Percentiles rank a stretch among this genome's conserved stretches.
Conservation (phyloP, 2,113 vertebrate genomes). For the Amphiprion percula region DNA sequence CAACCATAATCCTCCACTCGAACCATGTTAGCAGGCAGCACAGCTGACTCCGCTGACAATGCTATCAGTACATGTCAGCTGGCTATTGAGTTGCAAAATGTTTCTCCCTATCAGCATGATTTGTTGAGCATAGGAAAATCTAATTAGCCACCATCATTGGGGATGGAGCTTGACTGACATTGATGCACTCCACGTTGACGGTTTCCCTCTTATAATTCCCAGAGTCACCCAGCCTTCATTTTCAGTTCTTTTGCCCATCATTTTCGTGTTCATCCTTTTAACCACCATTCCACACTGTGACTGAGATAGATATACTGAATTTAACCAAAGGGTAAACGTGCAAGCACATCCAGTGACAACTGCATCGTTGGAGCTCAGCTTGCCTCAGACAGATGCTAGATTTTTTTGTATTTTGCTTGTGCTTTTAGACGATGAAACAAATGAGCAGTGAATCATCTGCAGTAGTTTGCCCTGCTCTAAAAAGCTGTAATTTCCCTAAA, state of each 20-base stretch:
- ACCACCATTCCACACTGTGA: conserved; percentile 39
- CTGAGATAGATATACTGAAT: conserved; percentile 45
- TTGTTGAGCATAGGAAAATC: conserved; percentile 71
- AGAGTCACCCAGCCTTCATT: conserved; percentile 48
- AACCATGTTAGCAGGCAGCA: conserved; percentile 47
- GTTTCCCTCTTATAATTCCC: conserved; percentile 52
- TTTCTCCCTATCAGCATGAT: conserved; percentile 68
- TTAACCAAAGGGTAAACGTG: conserved; percentile 52
- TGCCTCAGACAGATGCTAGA: conserved; percentile 19
- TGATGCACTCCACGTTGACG: conserved; percentile 58
- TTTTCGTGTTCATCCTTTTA: conserved; percentile 66
- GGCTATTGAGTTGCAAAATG: conserved; percentile 73
- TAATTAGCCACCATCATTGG: conserved; percentile 73
- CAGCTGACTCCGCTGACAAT: conserved; percentile 63
- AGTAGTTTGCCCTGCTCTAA: background rate
- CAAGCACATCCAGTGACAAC: conserved; percentile 36
- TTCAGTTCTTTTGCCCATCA: conserved; percentile 54
- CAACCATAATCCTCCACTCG: conserved; percentile 53
- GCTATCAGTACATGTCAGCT: conserved; percentile 71
- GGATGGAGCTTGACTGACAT: conserved; percentile 68
- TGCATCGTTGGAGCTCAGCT: conserved; percentile 23
- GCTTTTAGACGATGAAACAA: conserved; percentile 22
- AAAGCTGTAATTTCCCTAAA: conserved; percentile 13
- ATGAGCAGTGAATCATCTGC: background rate
- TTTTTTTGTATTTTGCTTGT: conserved; percentile 30